phyloP scores from a whole-genome alignment of 1,140 invertebrate species.

The Zaprionus ghesquierei region DNA sequence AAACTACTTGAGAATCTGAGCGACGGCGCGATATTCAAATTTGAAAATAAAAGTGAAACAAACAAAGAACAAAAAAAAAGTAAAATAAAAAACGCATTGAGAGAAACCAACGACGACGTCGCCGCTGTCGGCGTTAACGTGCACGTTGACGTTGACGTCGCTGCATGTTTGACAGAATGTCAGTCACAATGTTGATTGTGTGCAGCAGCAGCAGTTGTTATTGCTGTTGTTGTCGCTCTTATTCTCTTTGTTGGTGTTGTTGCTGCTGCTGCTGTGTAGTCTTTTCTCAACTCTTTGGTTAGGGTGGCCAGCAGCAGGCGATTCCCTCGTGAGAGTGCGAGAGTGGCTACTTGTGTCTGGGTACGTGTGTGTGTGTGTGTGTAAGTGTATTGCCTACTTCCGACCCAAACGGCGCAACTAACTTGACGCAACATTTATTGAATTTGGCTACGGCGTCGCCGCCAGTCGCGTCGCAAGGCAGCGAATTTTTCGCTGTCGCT shows the following conservation, averaged over 20 bases:
- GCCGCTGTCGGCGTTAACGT: constrained; percentile 19
- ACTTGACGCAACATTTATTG: constrained; percentile 65
- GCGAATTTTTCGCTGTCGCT: neutral
- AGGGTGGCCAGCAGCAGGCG: constrained; percentile 35
- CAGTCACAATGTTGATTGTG: constrained; percentile 55
- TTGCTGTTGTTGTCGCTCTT: neutral
- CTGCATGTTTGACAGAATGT: constrained; percentile 75
- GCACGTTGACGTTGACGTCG: constrained; percentile 59
- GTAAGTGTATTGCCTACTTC: constrained; percentile 2
- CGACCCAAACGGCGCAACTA: neutral
- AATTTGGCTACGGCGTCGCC: constrained; percentile 39
- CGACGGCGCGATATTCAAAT: constrained; percentile 66
- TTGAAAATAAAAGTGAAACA: constrained; percentile 74
- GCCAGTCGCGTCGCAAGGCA: neutral
- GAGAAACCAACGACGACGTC: constrained; percentile 7
- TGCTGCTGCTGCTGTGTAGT: constrained; percentile 6
- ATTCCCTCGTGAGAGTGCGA: neutral
- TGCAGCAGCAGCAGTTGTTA: constrained; percentile 6
- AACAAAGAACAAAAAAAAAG: constrained; percentile 27
- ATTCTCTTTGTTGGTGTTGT: constrained; percentile 1
- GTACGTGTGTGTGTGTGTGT: neutral
- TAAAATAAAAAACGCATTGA: constrained; percentile 38
- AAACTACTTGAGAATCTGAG: constrained; percentile 73
- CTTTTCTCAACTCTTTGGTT: constrained; percentile 15
- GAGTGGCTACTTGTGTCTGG: neutral